Evolutionary conservation across 2,113 vertebrate genomes (phyloP).

Genomic region (Xenopus tropicalis): DNA sequence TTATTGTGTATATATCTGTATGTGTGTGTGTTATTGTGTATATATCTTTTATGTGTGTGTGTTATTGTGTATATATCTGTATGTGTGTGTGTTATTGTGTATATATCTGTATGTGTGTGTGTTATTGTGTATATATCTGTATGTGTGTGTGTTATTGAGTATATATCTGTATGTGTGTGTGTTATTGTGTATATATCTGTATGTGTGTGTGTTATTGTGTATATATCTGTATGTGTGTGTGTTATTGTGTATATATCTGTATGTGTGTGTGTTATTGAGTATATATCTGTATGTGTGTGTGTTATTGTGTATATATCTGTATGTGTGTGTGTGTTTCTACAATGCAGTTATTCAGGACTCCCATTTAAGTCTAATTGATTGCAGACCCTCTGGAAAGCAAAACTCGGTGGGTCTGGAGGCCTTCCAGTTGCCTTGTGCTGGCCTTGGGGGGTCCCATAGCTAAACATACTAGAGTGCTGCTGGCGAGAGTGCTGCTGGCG

Average conservation of each 20-base stretch:
- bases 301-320: slow-evolving; percentile 56
- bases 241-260: no score
- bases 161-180: slow-evolving; percentile 52
- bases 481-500: slow-evolving; percentile 23
- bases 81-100: slow-evolving; percentile 58
- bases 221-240: slow-evolving; percentile 52
- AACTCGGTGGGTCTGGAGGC: slow-evolving; percentile 49
- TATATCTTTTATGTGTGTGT: no score
- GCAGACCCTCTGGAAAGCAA: slow-evolving; percentile 54
- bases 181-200: no score
- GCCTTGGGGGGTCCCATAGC: not conserved
- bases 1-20: no score
- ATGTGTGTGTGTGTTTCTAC: slow-evolving; percentile 53
- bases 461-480: slow-evolving; percentile 8
- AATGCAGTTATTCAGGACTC: slow-evolving; percentile 66
- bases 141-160: slow-evolving; percentile 45
- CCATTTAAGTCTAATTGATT: slow-evolving; percentile 61
- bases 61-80: slow-evolving; percentile 22
- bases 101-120: slow-evolving; percentile 45
- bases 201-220: slow-evolving; percentile 36
- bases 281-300: slow-evolving; percentile 52
- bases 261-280: slow-evolving; percentile 44
- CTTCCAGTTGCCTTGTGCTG: slow-evolving; percentile 56
- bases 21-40: slow-evolving; percentile 48
- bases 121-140: no score